phyloP scores from a whole-genome alignment of 2,888 invertebrate genomes.

The Tipula unca region DNA sequence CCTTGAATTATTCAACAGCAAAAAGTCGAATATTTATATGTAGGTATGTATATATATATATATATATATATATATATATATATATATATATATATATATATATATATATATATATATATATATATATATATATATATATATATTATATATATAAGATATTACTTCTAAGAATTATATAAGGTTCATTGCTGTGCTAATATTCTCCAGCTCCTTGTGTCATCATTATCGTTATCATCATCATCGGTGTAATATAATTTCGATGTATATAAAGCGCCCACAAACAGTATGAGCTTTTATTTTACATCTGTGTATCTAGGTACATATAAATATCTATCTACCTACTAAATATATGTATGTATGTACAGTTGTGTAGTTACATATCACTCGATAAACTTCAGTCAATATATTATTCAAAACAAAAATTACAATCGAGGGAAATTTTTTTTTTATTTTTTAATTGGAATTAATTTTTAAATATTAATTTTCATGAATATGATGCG shows the following conservation, averaged over 20 bases:
- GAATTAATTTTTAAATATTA: slow-evolving; percentile 8
- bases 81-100: too few species aligned
- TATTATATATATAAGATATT: neutral
- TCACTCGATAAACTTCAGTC: neutral
- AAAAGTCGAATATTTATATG: neutral
- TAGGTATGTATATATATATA: neutral
- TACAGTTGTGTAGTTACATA: neutral
- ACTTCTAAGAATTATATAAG: neutral
- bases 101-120: too few species aligned
- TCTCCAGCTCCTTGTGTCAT: neutral
- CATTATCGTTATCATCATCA: neutral
- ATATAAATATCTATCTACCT: neutral
- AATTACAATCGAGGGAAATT: neutral
- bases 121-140: too few species aligned
- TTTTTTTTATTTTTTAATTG: neutral
- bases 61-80: too few species aligned
- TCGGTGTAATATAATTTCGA: neutral
- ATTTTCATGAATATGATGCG: neutral
- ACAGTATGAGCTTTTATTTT: neutral
- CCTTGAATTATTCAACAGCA: neutral
- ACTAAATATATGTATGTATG: neutral
- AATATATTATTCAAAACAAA: neutral
- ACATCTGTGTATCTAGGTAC: neutral
- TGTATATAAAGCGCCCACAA: neutral
- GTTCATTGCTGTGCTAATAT: neutral